Conservation (phyloP, 2,113 vertebrate genomes). For the Pardalotus punctatus region DNA sequence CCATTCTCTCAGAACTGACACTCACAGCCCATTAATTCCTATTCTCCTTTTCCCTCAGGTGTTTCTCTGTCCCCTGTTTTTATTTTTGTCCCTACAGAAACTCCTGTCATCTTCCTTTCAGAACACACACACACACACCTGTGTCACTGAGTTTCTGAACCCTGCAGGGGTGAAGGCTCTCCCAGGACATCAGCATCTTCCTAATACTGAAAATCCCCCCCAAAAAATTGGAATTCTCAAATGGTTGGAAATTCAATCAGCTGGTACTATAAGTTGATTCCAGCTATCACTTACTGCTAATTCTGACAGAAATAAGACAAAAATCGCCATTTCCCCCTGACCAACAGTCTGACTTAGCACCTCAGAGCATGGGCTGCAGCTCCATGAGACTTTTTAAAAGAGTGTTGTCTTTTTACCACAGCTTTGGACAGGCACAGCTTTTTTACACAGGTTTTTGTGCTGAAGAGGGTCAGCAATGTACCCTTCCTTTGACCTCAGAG, state of each 20-base stretch:
- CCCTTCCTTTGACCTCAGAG: background rate
- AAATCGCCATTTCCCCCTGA: background rate
- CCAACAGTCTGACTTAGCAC: background rate
- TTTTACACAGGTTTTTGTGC: background rate
- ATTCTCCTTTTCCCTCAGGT: background rate
- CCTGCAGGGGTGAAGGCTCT: background rate
- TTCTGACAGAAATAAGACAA: background rate
- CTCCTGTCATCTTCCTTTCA: background rate
- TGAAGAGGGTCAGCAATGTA: background rate
- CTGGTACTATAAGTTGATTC: background rate
- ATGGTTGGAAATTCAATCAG: background rate
- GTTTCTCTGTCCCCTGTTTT: background rate
- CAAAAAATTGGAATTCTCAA: background rate
- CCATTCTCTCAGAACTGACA: background rate
- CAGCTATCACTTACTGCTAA: background rate
- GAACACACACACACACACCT: accelerated
- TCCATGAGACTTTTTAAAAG: background rate
- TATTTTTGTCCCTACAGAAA: background rate
- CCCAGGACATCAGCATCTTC: background rate
- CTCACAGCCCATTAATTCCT: background rate
- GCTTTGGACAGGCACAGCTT: background rate
- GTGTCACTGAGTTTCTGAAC: background rate
- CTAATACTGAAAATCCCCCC: background rate
- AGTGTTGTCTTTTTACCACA: background rate
- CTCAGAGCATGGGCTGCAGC: background rate